These are phyloP conservation scores for Gastrophysa polygoni DNA, from an alignment of 2,888 invertebrate species.

Conservation along the genomic window DNA sequence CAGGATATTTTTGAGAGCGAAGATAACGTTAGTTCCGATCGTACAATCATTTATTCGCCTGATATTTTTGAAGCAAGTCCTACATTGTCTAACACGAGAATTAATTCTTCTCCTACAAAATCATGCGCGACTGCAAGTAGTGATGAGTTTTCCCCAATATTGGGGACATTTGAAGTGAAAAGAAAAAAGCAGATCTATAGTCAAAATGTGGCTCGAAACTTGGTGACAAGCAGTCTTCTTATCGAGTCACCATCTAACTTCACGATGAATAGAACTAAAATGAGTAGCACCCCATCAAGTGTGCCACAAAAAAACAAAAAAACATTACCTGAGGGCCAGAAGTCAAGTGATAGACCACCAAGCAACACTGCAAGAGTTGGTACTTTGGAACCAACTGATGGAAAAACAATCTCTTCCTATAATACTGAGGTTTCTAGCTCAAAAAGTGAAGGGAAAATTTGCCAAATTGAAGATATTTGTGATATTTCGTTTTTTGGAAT, in stretches of 20 bases:
- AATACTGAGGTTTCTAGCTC: not conserved
- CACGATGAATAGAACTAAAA: slow-evolving; percentile 12
- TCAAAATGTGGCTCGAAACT: not conserved
- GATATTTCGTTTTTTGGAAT: slow-evolving; percentile 28
- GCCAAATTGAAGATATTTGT: slow-evolving; percentile 26
- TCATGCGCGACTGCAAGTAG: slow-evolving; percentile 1
- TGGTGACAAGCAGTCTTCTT: not conserved
- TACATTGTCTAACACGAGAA: not conserved
- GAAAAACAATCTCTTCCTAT: too few species aligned
- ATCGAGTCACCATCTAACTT: slow-evolving; percentile 16
- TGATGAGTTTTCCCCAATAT: slow-evolving; percentile 30
- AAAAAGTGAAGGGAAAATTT: not conserved
- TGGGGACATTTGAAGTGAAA: slow-evolving; percentile 22
- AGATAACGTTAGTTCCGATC: slow-evolving; percentile 27
- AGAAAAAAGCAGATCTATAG: slow-evolving; percentile 8
- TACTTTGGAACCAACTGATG: too few species aligned
- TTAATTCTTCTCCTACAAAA: not conserved
- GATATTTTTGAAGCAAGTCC: slow-evolving; percentile 26
- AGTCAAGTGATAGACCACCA: not conserved
- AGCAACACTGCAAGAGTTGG: too few species aligned
- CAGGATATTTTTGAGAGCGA: slow-evolving; percentile 35
- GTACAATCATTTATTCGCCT: slow-evolving; percentile 43
- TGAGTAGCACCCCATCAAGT: slow-evolving; percentile 12
- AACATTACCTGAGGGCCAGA: not conserved
- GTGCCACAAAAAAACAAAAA: not conserved